Percentiles rank a stretch among this genome's conserved stretches.
Evolutionary conservation across 2,113 vertebrate species (phyloP).

Genomic region (Corydoras maculifer): DNA sequence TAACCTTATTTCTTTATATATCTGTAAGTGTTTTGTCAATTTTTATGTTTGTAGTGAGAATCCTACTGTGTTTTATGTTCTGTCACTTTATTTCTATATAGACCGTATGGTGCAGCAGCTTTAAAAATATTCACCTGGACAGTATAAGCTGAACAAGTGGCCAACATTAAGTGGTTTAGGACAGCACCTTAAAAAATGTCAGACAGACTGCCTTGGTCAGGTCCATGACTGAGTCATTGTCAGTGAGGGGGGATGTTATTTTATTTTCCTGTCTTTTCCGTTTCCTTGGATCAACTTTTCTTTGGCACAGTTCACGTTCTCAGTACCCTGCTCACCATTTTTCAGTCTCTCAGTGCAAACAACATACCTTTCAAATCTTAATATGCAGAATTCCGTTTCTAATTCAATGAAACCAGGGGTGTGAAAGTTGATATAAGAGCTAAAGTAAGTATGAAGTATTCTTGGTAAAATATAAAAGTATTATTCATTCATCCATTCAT

Average conservation of each 20-base stretch:
- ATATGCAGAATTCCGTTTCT: background rate
- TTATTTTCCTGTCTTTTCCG: conserved; percentile 9
- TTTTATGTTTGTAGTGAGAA: conserved; percentile 22
- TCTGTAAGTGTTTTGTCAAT: conserved; percentile 28
- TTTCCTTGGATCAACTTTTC: conserved; percentile 25
- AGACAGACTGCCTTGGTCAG: conserved; percentile 10
- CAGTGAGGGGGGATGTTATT: conserved; percentile 11
- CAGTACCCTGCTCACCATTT: conserved; percentile 11
- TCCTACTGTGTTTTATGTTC: conserved; percentile 16
- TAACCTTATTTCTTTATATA: conserved; percentile 1
- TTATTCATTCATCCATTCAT: no score
- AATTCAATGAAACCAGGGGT: no score
- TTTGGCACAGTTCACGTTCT: conserved; percentile 23
- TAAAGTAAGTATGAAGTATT: no score
- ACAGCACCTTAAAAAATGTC: conserved; percentile 47
- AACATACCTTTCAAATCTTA: background rate
- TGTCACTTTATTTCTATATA: background rate
- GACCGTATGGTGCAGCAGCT: conserved; percentile 45
- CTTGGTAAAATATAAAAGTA: no score
- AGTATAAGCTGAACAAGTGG: conserved; percentile 60
- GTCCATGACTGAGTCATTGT: conserved; percentile 17
- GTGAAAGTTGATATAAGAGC: no score
- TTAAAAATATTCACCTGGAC: conserved; percentile 54
- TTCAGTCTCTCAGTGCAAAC: conserved; percentile 2
- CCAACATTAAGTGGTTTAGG: conserved; percentile 55